phyloP scores from a whole-genome alignment of 2,797 vertebrate species.

The Momotus momota region DNA sequence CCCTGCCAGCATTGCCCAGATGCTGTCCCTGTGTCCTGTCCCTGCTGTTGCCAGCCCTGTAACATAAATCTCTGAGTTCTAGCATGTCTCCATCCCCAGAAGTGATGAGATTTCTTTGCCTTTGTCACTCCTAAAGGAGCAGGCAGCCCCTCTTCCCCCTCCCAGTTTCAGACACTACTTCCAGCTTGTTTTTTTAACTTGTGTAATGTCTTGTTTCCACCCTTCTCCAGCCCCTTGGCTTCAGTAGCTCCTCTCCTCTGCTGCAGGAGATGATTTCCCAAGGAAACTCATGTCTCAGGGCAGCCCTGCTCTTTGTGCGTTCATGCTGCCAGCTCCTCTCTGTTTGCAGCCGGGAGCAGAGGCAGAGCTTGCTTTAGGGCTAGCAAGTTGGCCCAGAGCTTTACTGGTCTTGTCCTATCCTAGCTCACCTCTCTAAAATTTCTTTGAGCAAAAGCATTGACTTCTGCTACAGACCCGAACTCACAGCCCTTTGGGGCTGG shows the following conservation, averaged over 20 bases:
- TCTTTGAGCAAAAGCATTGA: neutral
- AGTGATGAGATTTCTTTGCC: neutral
- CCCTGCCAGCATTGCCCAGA: neutral
- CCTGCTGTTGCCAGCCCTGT: neutral
- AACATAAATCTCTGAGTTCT: neutral
- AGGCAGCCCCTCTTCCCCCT: neutral
- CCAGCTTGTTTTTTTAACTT: neutral
- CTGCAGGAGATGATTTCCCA: neutral
- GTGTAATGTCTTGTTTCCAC: neutral
- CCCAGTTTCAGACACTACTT: neutral
- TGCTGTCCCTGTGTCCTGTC: neutral
- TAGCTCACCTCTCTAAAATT: neutral
- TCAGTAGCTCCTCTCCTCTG: neutral
- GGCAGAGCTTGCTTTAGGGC: neutral
- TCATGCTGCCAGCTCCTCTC: neutral
- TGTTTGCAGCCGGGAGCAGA: neutral
- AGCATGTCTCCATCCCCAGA: neutral
- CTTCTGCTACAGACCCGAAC: neutral
- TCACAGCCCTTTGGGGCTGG: fast-evolving
- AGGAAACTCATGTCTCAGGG: neutral
- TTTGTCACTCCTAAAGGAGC: neutral
- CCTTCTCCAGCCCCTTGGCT: neutral
- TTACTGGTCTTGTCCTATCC: neutral
- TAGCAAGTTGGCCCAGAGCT: neutral
- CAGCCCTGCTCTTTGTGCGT: neutral